These are phyloP conservation scores for Bufo gargarizans DNA, from an alignment of 2,113 vertebrate species.

Conservation along the genomic window DNA sequence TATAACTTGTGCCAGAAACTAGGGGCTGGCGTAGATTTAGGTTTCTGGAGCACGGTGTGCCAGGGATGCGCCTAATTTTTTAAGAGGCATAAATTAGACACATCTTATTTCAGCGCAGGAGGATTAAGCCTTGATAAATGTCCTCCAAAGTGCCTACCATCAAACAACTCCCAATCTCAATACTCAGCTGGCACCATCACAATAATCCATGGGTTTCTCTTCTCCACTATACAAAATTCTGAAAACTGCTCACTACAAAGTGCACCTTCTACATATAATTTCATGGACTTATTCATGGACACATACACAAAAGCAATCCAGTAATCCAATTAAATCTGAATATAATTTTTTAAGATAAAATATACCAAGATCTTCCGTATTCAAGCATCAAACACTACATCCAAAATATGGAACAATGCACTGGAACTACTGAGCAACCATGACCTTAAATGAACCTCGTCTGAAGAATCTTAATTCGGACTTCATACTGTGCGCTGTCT, in stretches of 20 bases:
- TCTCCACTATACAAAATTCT: not conserved
- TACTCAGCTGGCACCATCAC: not conserved
- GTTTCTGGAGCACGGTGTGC: too few species aligned
- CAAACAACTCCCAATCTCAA: not conserved
- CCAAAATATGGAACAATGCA: not conserved
- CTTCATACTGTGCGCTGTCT: not conserved
- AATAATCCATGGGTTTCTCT: not conserved
- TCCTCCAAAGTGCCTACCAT: not conserved
- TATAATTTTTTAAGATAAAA: not conserved
- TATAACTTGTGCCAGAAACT: too few species aligned
- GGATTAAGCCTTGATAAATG: too few species aligned
- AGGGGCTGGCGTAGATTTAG: too few species aligned
- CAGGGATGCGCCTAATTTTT: too few species aligned
- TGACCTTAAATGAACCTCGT: not conserved
- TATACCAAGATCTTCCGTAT: not conserved
- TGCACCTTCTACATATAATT: not conserved
- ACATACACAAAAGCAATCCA: not conserved
- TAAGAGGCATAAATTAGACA: too few species aligned
- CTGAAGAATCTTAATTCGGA: not conserved
- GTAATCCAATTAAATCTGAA: not conserved
- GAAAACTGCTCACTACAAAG: not conserved
- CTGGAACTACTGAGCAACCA: not conserved
- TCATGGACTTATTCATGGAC: not conserved
- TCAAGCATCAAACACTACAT: not conserved
- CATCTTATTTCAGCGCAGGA: too few species aligned